Conservation (phyloP, 2,888 invertebrate genomes). For the Thera britannica region DNA sequence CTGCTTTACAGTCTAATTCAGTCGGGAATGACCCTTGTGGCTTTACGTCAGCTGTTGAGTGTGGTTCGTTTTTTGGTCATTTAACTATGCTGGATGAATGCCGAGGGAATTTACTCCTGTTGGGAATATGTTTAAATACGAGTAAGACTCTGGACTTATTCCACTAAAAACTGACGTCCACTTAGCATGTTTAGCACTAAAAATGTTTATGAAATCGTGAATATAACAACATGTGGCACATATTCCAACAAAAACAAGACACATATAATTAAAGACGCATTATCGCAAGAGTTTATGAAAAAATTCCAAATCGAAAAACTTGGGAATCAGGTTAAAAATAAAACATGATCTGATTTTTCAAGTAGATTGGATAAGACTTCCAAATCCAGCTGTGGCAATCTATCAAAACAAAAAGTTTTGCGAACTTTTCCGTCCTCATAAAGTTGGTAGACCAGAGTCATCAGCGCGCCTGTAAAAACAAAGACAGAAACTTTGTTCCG, state of each 20-base stretch:
- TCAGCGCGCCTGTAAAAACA: not conserved
- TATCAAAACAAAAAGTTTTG: constrained; percentile 14
- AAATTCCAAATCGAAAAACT: too few relatives aligned
- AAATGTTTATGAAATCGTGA: too few relatives aligned
- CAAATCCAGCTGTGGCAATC: constrained; percentile 12
- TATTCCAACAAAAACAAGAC: too few relatives aligned
- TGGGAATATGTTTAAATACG: not conserved
- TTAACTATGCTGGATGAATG: constrained; percentile 11
- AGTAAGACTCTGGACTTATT: too few relatives aligned
- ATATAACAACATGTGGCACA: too few relatives aligned
- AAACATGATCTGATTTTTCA: constrained; percentile 5
- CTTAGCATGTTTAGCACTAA: too few relatives aligned
- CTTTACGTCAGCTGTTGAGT: constrained; percentile 33
- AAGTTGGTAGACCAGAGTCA: constrained; percentile 4
- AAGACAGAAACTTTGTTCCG: too few relatives aligned
- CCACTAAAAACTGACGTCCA: too few relatives aligned
- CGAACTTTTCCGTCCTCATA: constrained; percentile 10
- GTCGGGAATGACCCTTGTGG: constrained; percentile 48
- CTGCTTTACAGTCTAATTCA: constrained; percentile 55
- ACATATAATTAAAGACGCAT: too few relatives aligned
- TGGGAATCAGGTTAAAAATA: not conserved
- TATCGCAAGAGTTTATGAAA: too few relatives aligned
- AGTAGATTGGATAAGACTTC: constrained; percentile 11
- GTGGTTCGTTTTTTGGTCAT: constrained; percentile 19
- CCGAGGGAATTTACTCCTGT: constrained; percentile 3